Evolutionary conservation across 2,888 invertebrate genomes (phyloP).

Genomic region (Rotaria magnacalcarata): DNA sequence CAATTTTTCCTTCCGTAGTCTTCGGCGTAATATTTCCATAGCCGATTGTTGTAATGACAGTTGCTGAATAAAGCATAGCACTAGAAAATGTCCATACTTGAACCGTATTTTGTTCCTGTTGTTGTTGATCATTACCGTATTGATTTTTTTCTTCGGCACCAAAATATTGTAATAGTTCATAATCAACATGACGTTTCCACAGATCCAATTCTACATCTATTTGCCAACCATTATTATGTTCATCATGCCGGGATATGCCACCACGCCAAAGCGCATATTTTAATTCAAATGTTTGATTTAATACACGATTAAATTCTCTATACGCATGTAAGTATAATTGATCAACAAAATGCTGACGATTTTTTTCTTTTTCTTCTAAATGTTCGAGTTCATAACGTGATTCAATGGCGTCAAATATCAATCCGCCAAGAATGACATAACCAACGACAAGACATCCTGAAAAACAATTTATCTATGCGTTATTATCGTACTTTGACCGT

Average conservation of each 20-base stretch:
- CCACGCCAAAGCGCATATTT: slow-evolving; percentile 35
- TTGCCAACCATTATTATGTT: slow-evolving; percentile 17
- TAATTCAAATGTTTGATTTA: slow-evolving; percentile 37
- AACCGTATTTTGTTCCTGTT: slow-evolving; percentile 14
- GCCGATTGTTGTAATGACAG: slow-evolving; percentile 47
- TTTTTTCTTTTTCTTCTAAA: slow-evolving; percentile 42
- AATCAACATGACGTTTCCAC: background rate
- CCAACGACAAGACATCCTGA: slow-evolving; percentile 44
- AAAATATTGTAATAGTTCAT: slow-evolving; percentile 30
- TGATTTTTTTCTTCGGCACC: background rate
- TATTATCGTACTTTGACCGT: too few species aligned
- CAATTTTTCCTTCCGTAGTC: slow-evolving; percentile 46
- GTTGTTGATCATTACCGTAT: background rate
- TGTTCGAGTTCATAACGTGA: slow-evolving; percentile 44
- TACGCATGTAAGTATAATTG: background rate
- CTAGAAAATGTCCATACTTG: slow-evolving; percentile 45
- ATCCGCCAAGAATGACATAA: slow-evolving; percentile 46
- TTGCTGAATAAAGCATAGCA: slow-evolving; percentile 46
- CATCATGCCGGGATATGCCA: background rate
- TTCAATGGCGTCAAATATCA: slow-evolving; percentile 46
- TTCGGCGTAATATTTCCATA: slow-evolving; percentile 47
- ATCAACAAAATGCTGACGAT: slow-evolving; percentile 44
- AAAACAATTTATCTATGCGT: background rate
- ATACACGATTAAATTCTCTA: slow-evolving; percentile 33
- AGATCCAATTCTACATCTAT: slow-evolving; percentile 20